A percentile compares a stretch with the other conserved stretches of the same genome.
Evolutionary conservation across 1,140 invertebrate genomes (phyloP).

Genomic region (Nebria ingens): DNA sequence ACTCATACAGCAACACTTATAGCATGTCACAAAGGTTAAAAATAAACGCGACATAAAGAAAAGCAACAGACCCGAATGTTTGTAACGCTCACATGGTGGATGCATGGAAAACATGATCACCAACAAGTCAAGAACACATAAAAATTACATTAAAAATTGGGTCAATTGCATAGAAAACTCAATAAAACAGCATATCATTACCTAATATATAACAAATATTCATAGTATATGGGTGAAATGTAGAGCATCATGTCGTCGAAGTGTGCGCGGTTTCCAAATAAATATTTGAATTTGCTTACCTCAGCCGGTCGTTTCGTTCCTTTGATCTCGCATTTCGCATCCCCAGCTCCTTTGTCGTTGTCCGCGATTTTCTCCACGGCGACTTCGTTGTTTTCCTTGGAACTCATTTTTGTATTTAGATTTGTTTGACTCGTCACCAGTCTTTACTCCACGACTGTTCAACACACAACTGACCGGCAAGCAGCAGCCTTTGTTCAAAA

Average conservation of each 20-base stretch:
- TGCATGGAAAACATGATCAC: background rate
- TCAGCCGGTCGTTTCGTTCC: conserved; percentile 78
- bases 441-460: conserved; percentile 39
- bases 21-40: background rate
- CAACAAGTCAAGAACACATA: background rate
- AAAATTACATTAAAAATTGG: background rate
- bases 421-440: conserved; percentile 39
- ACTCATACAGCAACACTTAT: background rate
- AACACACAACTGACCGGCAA: conserved; percentile 49
- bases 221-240: background rate
- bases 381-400: conserved; percentile 76
- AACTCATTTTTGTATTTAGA: conserved; percentile 60
- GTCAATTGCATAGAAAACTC: background rate
- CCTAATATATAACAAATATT: background rate
- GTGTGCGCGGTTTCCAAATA: background rate
- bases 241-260: background rate
- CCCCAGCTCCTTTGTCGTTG: conserved; percentile 63
- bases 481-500: conserved; percentile 61
- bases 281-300: conserved; percentile 46
- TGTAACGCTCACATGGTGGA: background rate
- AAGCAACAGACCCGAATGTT: background rate
- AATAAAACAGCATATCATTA: background rate
- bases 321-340: conserved; percentile 71
- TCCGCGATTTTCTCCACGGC: conserved; percentile 68
- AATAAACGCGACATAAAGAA: background rate